Evolutionary conservation across 1,140 invertebrate species (phyloP).

Genomic region (Tachypleus tridentatus): DNA sequence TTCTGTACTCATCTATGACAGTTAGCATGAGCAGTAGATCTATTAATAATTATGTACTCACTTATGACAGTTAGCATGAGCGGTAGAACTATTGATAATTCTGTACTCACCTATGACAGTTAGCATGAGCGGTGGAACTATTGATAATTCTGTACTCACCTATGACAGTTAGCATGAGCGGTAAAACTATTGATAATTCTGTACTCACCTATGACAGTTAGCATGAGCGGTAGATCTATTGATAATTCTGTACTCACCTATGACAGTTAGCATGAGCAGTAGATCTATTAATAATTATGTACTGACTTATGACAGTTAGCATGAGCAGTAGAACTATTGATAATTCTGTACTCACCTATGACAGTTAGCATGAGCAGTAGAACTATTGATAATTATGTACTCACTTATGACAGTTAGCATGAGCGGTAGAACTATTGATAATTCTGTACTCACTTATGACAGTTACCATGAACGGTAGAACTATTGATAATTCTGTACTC

Average conservation of each 20-base stretch:
- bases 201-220: slow-evolving; percentile 18
- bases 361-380: slow-evolving; percentile 9
- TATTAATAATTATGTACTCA: slow-evolving; percentile 1
- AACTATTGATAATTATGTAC: not conserved
- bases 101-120: slow-evolving; percentile 16
- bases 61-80: slow-evolving; percentile 16
- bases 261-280: slow-evolving; percentile 12
- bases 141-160: slow-evolving; percentile 8
- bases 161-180: slow-evolving; percentile 14
- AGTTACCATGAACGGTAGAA: slow-evolving; percentile 3
- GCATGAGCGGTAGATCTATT: not conserved
- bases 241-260: slow-evolving; percentile 10
- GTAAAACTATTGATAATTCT: no score
- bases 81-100: no score
- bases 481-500: not conserved
- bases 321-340: not conserved
- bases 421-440: no score
- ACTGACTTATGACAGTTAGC: slow-evolving; percentile 19
- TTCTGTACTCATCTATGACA: slow-evolving; percentile 15
- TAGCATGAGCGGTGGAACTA: slow-evolving; percentile 2
- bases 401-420: slow-evolving; percentile 18
- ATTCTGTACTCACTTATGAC: slow-evolving; percentile 15
- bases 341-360: slow-evolving; percentile 12
- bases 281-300: no score
- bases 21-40: slow-evolving; percentile 3